Evolutionary conservation across 1,140 invertebrate species (phyloP).

Genomic region (Samia ricini): DNA sequence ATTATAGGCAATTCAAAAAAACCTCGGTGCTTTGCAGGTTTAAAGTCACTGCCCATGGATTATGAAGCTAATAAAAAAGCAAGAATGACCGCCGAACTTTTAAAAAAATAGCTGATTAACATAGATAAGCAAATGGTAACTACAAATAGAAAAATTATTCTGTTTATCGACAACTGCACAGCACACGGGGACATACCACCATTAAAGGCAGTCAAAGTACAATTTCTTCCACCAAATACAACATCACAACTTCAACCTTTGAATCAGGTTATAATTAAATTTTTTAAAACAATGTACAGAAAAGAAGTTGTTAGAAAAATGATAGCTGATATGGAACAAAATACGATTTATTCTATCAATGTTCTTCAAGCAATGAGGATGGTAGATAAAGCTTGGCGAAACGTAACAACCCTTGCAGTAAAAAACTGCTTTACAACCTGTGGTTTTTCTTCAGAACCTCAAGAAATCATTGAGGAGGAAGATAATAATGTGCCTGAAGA

Average conservation of each 20-base stretch:
- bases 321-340: slow-evolving; percentile 17
- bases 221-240: slow-evolving; percentile 30
- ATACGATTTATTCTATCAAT: slow-evolving; percentile 15
- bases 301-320: slow-evolving; percentile 23
- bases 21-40: slow-evolving; percentile 65
- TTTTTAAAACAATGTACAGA: slow-evolving; percentile 17
- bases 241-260: slow-evolving; percentile 23
- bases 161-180: slow-evolving; percentile 74
- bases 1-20: slow-evolving; percentile 33
- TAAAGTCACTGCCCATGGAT: slow-evolving; percentile 43
- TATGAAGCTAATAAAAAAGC: slow-evolving; percentile 69
- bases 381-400: slow-evolving; percentile 21
- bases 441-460: slow-evolving; percentile 15
- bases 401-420: slow-evolving; percentile 4
- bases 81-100: slow-evolving; percentile 66
- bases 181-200: slow-evolving; percentile 29
- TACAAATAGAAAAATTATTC: slow-evolving; percentile 60
- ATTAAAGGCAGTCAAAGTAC: slow-evolving; percentile 33
- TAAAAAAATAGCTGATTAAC: slow-evolving; percentile 47
- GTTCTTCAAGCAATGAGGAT: slow-evolving; percentile 23
- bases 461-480: slow-evolving; percentile 19
- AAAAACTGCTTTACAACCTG: slow-evolving; percentile 5
- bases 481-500: slow-evolving; percentile 17
- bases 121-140: slow-evolving; percentile 43
- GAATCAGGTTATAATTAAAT: slow-evolving; percentile 26